Conservation (phyloP, 2,113 vertebrate genomes). For the Antechinus stuartii region DNA sequence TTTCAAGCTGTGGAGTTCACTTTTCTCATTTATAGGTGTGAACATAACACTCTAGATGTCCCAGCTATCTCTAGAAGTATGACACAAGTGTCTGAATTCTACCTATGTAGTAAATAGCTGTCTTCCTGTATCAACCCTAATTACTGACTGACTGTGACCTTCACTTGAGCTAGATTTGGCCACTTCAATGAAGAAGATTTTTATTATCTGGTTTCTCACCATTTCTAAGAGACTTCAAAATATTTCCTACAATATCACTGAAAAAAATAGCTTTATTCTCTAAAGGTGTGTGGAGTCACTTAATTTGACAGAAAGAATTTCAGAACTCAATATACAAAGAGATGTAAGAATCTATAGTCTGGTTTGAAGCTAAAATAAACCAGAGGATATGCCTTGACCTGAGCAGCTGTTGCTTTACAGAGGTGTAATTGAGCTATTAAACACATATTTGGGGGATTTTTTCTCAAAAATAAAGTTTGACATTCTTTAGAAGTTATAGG, state of each 20-base stretch:
- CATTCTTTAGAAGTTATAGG: not conserved
- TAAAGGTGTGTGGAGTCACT: slow-evolving; percentile 23
- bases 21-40: slow-evolving; percentile 78
- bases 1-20: slow-evolving; percentile 63
- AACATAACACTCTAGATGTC: slow-evolving; percentile 57
- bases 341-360: not conserved
- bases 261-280: slow-evolving; percentile 47
- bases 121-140: slow-evolving; percentile 66
- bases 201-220: slow-evolving; percentile 63
- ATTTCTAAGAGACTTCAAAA: slow-evolving; percentile 58
- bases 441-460: not conserved
- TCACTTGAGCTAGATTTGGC: slow-evolving; percentile 48
- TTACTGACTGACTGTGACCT: slow-evolving; percentile 55
- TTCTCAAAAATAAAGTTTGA: not conserved
- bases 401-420: not conserved
- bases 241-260: slow-evolving; percentile 14
- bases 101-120: slow-evolving; percentile 59
- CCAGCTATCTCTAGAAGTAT: slow-evolving; percentile 25
- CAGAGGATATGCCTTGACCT: not conserved
- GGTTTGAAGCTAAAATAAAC: not conserved
- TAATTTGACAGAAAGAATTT: slow-evolving; percentile 59
- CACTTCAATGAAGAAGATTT: slow-evolving; percentile 57
- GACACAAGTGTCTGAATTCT: slow-evolving; percentile 43
- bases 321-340: not conserved
- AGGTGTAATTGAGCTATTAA: not conserved